Percentiles rank a stretch among this genome's conserved stretches.
These are phyloP conservation scores for Muscicapa adusta DNA, from an alignment of 2,113 vertebrate species.

Conservation along the genomic window DNA sequence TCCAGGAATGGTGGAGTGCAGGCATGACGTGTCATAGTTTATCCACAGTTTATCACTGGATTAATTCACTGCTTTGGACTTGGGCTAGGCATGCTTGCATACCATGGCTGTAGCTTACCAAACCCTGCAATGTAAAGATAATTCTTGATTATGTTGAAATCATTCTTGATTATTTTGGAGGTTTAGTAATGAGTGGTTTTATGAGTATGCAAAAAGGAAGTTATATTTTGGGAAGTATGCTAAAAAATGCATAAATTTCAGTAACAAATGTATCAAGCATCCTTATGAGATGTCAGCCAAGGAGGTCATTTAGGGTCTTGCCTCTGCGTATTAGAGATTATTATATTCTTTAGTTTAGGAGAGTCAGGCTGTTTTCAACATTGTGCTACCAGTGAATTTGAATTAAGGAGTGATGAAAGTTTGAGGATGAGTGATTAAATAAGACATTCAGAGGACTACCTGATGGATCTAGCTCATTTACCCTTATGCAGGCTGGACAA, in stretches of 20 bases:
- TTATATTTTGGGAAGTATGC: neutral
- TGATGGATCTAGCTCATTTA: neutral
- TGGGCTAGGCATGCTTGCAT: neutral
- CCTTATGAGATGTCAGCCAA: neutral
- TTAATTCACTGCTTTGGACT: neutral
- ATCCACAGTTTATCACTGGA: neutral
- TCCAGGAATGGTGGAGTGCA: neutral
- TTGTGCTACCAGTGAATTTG: neutral
- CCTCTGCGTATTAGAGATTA: neutral
- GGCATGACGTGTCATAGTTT: accelerated
- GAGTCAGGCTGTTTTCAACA: neutral
- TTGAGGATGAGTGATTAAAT: neutral
- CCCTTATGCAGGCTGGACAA: neutral
- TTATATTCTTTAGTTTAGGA: neutral
- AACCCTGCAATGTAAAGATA: neutral
- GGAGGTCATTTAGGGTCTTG: neutral
- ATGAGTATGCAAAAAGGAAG: neutral
- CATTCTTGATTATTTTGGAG: neutral
- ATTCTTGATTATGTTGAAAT: neutral
- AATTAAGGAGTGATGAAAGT: neutral
- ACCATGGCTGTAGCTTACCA: neutral
- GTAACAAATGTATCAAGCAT: neutral
- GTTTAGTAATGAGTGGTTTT: neutral
- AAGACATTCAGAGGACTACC: neutral
- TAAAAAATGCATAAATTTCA: neutral